Percentiles rank a stretch among this genome's conserved stretches.
phyloP scores from a whole-genome alignment of 2,888 invertebrate genomes.

The Orchesellides sinensis region DNA sequence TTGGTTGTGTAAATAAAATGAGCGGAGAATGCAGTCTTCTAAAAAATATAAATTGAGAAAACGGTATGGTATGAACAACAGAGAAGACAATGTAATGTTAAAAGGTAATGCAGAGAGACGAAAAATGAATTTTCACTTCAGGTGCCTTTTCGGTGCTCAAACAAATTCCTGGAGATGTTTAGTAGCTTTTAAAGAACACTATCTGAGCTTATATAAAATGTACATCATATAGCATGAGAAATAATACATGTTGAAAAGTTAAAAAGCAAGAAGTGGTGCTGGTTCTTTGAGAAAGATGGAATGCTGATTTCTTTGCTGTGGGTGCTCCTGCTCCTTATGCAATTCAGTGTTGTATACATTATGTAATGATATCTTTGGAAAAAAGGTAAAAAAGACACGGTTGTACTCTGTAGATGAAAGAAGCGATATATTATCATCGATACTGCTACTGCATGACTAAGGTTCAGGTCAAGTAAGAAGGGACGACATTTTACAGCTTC shows the following conservation, averaged over 20 bases:
- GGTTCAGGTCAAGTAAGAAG: slow-evolving; percentile 27
- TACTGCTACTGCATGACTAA: slow-evolving; percentile 43
- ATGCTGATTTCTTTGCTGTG: slow-evolving; percentile 42
- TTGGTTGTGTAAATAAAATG: slow-evolving; percentile 28
- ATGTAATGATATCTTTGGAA: background rate
- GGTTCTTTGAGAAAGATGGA: slow-evolving; percentile 38
- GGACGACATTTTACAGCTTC: slow-evolving; percentile 28
- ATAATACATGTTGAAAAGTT: background rate
- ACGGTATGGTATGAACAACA: no score
- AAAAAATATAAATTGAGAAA: background rate
- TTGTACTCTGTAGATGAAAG: background rate
- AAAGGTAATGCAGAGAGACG: no score
- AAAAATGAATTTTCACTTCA: slow-evolving; percentile 49
- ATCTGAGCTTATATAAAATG: background rate
- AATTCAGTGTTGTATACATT: background rate
- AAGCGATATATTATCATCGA: slow-evolving; percentile 16
- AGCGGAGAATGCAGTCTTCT: background rate
- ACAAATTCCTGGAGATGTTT: slow-evolving; percentile 35
- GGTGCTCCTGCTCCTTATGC: slow-evolving; percentile 29
- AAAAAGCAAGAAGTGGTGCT: background rate
- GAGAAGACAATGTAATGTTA: no score
- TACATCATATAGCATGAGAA: slow-evolving; percentile 18
- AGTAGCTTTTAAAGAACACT: no score
- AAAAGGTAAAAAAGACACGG: background rate
- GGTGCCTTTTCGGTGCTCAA: slow-evolving; percentile 50